Evolutionary conservation across 2,113 vertebrate genomes (phyloP).

Genomic region (Pelecanus crispus): DNA sequence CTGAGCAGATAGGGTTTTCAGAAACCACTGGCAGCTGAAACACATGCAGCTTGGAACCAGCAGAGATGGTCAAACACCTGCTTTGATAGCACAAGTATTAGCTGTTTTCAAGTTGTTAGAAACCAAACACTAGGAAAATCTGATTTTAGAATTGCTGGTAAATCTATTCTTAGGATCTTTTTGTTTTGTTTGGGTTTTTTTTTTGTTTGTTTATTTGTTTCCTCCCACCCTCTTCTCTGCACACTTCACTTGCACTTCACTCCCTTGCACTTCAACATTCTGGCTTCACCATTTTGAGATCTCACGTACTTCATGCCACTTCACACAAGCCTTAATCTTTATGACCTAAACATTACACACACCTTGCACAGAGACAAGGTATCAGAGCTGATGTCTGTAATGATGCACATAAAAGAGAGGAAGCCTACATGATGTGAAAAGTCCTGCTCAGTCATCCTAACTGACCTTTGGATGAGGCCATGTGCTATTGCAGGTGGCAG

Average conservation of each 20-base stretch:
- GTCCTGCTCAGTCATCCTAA: background rate
- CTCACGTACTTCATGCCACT: background rate
- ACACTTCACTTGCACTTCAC: background rate
- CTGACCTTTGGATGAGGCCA: background rate
- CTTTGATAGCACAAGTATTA: background rate
- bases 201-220: background rate
- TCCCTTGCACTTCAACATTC: background rate
- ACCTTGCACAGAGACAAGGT: background rate
- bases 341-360: background rate
- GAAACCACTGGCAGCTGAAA: background rate
- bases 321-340: background rate
- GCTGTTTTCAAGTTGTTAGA: background rate
- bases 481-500: background rate
- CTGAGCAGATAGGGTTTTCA: background rate
- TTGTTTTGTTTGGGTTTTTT: background rate
- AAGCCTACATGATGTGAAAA: background rate
- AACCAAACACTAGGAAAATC: background rate
- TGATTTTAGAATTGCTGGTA: background rate
- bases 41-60: background rate
- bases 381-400: background rate
- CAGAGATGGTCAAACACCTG: background rate
- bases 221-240: background rate
- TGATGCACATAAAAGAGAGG: background rate
- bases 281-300: background rate
- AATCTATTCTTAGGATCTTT: background rate